phyloP scores from a whole-genome alignment of 23 tunicate genomes.

The Phallusia fumigata region DNA sequence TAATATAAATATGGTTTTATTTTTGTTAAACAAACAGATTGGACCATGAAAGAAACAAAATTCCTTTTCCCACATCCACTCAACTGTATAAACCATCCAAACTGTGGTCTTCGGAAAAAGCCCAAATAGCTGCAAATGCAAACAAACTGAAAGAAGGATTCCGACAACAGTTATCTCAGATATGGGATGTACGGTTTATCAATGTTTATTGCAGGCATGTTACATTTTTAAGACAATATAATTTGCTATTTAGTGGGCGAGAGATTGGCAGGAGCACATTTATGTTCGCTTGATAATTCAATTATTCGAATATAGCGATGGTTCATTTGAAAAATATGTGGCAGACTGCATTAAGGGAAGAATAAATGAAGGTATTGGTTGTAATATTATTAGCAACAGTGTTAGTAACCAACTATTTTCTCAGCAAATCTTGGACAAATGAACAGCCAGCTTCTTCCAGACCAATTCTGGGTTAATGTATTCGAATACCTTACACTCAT shows the following conservation, averaged over 20 bases:
- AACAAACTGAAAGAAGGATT: constrained; percentile 65
- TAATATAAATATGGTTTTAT: too few relatives aligned
- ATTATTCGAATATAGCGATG: constrained; percentile 32
- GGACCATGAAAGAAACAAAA: constrained; percentile 36
- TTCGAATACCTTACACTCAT: constrained; percentile 30
- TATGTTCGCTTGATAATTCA: constrained; percentile 45
- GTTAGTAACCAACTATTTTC: not conserved
- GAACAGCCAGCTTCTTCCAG: constrained; percentile 28
- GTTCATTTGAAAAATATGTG: constrained; percentile 32
- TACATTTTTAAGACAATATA: too few relatives aligned
- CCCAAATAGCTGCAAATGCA: constrained; percentile 25
- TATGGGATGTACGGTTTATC: constrained; percentile 62
- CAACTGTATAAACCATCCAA: constrained; percentile 67
- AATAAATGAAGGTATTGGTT: constrained; percentile 41
- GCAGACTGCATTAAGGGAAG: constrained; percentile 57
- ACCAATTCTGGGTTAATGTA: constrained; percentile 32
- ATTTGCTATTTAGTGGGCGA: constrained; percentile 52
- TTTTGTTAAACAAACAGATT: not conserved
- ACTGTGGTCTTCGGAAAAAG: constrained; percentile 50
- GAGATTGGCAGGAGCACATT: constrained; percentile 45
- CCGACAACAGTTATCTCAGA: constrained; percentile 41
- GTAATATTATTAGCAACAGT: not conserved
- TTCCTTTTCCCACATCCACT: constrained; percentile 45
- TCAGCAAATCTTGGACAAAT: not conserved
- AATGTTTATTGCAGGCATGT: not conserved